These are phyloP conservation scores for Microctonus aethiopoides DNA, from an alignment of 2,888 invertebrate genomes.

Conservation along the genomic window DNA sequence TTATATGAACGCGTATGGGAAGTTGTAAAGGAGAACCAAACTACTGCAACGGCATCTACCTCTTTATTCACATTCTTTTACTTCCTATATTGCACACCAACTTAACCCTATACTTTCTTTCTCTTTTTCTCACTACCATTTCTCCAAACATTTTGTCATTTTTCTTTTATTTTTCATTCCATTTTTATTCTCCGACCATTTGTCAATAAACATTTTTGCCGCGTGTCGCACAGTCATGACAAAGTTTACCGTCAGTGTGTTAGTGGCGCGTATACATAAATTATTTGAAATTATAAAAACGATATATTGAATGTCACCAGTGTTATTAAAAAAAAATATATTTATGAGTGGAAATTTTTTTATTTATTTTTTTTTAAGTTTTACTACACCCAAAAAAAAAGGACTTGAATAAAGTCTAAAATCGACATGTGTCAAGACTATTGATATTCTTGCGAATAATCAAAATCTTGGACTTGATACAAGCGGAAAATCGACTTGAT, in stretches of 20 bases:
- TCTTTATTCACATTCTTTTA: constrained; percentile 37
- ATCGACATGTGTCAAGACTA: no score
- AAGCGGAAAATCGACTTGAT: no score
- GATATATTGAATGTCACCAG: background rate
- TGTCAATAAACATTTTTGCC: constrained; percentile 30
- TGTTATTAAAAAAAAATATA: background rate
- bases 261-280: background rate
- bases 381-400: no score
- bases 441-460: no score
- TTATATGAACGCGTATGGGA: background rate
- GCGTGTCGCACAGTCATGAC: background rate
- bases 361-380: background rate
- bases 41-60: constrained; percentile 23
- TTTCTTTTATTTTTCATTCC: constrained; percentile 21
- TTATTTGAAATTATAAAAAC: constrained; percentile 12
- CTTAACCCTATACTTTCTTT: constrained; percentile 3
- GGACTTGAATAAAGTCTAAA: no score
- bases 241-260: constrained; percentile 10
- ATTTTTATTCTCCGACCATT: constrained; percentile 23
- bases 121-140: background rate
- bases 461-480: no score
- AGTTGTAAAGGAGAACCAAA: constrained; percentile 17
- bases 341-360: no score
- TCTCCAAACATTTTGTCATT: background rate
- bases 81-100: constrained; percentile 11